Percentiles rank a stretch among this genome's conserved stretches.
Conservation (phyloP, 2,113 vertebrate genomes). For the Cebidichthys violaceus region DNA sequence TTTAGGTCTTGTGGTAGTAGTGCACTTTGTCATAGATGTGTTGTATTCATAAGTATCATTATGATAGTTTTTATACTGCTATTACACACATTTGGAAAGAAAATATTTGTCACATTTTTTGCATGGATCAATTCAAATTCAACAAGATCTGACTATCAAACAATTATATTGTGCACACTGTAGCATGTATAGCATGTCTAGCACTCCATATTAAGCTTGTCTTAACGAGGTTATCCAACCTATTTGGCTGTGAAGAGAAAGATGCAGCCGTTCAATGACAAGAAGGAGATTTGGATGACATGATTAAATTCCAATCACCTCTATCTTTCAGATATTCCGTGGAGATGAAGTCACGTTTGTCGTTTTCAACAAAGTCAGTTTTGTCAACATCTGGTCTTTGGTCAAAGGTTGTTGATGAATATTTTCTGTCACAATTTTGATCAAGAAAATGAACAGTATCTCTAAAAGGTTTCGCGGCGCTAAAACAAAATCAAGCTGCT, state of each 20-base stretch:
- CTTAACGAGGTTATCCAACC: too few species aligned
- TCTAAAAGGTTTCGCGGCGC: neutral
- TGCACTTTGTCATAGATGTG: too few species aligned
- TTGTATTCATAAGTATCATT: too few species aligned
- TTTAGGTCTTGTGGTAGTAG: neutral
- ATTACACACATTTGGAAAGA: too few species aligned
- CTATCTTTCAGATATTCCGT: neutral
- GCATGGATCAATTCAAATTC: too few species aligned
- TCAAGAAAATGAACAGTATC: neutral
- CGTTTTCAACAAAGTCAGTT: neutral
- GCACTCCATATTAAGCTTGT: too few species aligned
- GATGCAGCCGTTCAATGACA: neutral
- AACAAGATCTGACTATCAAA: too few species aligned
- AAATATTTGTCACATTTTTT: too few species aligned
- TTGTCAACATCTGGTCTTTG: neutral
- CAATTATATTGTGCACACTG: neutral
- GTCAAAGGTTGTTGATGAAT: neutral
- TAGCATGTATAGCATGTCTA: neutral
- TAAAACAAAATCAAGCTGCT: neutral
- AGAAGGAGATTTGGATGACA: too few species aligned
- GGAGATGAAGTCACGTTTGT: neutral
- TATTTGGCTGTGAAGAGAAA: too few species aligned
- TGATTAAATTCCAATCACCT: neutral
- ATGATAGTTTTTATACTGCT: too few species aligned
- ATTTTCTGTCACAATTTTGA: neutral